Base-by-base conservation (phyloP, 2,113 vertebrate genomes). In the Passerina amoena region DNA sequence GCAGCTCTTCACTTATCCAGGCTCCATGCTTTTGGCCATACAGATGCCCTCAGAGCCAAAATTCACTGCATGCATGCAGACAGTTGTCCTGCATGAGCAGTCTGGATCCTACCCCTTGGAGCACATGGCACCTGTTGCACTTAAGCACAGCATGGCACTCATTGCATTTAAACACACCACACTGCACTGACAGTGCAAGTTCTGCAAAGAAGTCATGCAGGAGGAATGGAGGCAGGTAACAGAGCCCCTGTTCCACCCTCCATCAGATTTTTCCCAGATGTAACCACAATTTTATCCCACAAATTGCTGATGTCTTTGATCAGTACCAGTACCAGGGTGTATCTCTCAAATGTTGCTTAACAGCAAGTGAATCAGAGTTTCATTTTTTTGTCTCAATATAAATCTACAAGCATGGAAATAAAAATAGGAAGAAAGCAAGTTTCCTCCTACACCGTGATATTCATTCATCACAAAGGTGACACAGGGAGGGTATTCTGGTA, bases 371-470 rank as follows among this genome's bases (percentile, higher is more conserved):
- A 1, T 33, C 40, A 85, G 54, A 33, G 10, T 51, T 82, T 54
- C 35, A 44, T 77, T 90, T 95, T 95, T 56, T 85, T 37, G 42
- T 66, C 50, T 91, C 50, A 27, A 11, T 50, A 80, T 77, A 92
- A 87, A 90, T 88, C 50, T 91, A 54, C 10, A 54, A 59, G 11
- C 24, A 59, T 44, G 33, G 45, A 87, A 87, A 47, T 22, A 54
- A 89, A 83, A 90, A 63, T 10, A 40, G 5, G 25, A 84, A 90
- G 42, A 76, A 76, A 79, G 23, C 7, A 85, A 61, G 28, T 53
- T 85, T 47, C 45, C 18, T 77, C 48, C 54, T 80, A 14, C 12
- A 18, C 15, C 14, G 3, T 56, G 33, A 51, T 56, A 71, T 72
- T 61, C 48, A 85, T 82, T 91, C 40, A 79, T 90, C 81, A 82